A percentile compares a stretch with the other conserved stretches of the same genome.
phyloP scores from a whole-genome alignment of 35 echinoderm and acorn worm species.

The Diadema setosum region DNA sequence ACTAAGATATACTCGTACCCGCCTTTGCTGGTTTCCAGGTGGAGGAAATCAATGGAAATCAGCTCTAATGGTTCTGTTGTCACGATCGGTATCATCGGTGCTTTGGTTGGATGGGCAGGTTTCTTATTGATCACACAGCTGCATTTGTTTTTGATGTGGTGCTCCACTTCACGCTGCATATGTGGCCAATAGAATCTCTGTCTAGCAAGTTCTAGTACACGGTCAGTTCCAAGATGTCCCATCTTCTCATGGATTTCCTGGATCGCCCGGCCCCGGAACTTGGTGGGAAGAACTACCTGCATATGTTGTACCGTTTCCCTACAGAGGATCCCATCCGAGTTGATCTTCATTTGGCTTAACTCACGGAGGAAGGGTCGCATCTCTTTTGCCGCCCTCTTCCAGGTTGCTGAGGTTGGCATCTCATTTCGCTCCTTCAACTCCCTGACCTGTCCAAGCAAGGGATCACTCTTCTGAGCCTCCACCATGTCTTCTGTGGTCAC shows the following conservation, averaged over 20 bases:
- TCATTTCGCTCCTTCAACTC: not conserved
- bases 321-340: not conserved
- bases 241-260: constrained; percentile 55
- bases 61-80: constrained; percentile 42
- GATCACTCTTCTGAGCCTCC: constrained; percentile 15
- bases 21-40: constrained; percentile 44
- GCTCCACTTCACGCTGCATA: constrained; percentile 38
- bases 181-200: constrained; percentile 68
- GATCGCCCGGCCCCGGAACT: not conserved
- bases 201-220: constrained; percentile 30
- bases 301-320: not conserved
- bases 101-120: not conserved
- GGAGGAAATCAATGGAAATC: constrained; percentile 63
- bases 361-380: not conserved
- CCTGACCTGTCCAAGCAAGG: not conserved
- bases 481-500: not conserved
- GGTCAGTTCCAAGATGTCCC: constrained; percentile 47
- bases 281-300: constrained; percentile 39
- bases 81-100: constrained; percentile 14
- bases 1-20: constrained; percentile 65
- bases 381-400: not conserved
- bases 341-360: constrained; percentile 12
- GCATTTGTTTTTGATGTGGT: constrained; percentile 26
- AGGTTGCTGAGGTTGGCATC: not conserved
- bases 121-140: constrained; percentile 39